Evolutionary conservation across 2,888 invertebrate species (phyloP), one percentile per base, ranked within the genome.

Genomic region (Camptogramma bilineatum): DNA sequence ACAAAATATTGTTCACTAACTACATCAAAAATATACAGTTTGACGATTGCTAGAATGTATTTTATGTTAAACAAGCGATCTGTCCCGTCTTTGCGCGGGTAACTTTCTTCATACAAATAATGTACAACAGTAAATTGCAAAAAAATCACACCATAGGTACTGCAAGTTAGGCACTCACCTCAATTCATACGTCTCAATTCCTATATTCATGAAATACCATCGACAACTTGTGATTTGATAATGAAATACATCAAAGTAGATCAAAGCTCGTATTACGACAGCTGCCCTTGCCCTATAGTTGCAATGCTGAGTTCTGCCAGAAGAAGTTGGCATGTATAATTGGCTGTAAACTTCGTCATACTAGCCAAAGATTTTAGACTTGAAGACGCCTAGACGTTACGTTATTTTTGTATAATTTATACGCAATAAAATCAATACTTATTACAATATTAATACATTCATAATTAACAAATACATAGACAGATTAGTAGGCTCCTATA

Each of bases 321-420:
- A 73, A 79, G 80, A 78, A 78, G 71, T 87, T 91, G 90, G 90
- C 90, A 85, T 78, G 71, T 66, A 72, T 57, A 74, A 67, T 87
- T 90, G 90, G 90, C 88, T 79, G 73, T 74, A 73, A 71, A 72
- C 74, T 66, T 71, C 70, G 52, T 68, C 71, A 71, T 73, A 73
- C 75, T 74, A 78, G 89, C 89, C 91, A 91, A 89, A 85, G 82
- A 82, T 88, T 88, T 88, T 84, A 88, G 89, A 90, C 90, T 77
- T 71, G 79, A 80, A 83, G 90, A 84, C 88, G 89, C 90, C 90
- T 85, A 84, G 73, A 76, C 73, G 70, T 74, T 44, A 69, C 17
- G 1, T 72, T 76, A 70, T 28, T 19, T 28, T 28, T 28, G 7
- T 28, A n/a, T n/a, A 50, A n/a, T 18, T 50, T 24, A 17, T 61